Evolutionary conservation across 2,888 invertebrate genomes (phyloP).

Genomic region (Caenorhabditis sp.): DNA sequence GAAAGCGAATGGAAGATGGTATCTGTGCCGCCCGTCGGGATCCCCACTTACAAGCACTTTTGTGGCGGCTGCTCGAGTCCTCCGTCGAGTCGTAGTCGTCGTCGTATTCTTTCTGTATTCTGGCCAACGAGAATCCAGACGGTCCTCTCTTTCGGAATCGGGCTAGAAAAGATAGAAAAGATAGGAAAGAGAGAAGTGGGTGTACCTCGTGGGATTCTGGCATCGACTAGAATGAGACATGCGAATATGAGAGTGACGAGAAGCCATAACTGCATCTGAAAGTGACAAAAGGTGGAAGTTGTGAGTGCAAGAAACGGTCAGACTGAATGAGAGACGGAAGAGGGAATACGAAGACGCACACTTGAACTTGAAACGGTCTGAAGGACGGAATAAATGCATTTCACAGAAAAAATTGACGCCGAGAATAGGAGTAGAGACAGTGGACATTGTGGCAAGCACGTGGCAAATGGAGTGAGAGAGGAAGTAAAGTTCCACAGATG

Average conservation of each 20-base stretch:
- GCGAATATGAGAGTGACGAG: background rate
- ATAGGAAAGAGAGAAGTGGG: background rate
- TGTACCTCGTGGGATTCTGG: conserved; percentile 36
- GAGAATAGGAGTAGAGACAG: background rate
- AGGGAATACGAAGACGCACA: background rate
- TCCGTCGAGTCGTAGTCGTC: conserved; percentile 58
- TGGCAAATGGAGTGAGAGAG: background rate
- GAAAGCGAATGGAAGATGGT: conserved; percentile 23
- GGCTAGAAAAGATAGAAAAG: conserved; percentile 11
- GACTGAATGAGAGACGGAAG: conserved; percentile 3
- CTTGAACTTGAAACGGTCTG: conserved; percentile 50
- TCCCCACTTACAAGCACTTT: conserved; percentile 30
- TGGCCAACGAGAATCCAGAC: conserved; percentile 64
- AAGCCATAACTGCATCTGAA: conserved; percentile 48
- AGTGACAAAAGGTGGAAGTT: background rate
- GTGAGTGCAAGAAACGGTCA: conserved; percentile 18
- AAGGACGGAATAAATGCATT: background rate
- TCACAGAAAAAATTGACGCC: background rate
- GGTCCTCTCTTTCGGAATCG: conserved; percentile 59
- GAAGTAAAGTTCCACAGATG: background rate
- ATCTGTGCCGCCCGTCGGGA: background rate
- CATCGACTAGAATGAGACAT: conserved; percentile 3
- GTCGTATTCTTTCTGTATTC: conserved; percentile 63
- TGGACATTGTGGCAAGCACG: no score
- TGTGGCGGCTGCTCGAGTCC: conserved; percentile 26